Conservation (phyloP, 2,113 vertebrate species). For the Arenaria interpres region DNA sequence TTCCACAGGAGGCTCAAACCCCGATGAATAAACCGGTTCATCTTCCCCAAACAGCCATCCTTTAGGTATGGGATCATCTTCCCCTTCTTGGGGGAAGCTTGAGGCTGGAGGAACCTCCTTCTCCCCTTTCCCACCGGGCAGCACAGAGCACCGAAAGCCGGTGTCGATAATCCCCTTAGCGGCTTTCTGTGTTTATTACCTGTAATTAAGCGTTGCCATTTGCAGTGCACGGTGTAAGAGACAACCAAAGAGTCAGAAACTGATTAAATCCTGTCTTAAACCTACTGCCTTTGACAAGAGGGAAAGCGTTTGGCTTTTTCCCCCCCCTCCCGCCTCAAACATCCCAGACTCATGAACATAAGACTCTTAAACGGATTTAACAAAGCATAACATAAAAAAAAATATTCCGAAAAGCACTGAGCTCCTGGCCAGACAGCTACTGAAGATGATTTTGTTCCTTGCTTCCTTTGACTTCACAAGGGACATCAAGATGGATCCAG, state of each 20-base stretch:
- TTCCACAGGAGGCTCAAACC: accelerated
- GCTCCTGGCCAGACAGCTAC: not conserved
- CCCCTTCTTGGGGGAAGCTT: too few relatives aligned
- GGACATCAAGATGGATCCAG: not conserved
- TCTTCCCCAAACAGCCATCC: not conserved
- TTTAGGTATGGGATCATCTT: accelerated
- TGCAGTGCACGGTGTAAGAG: not conserved
- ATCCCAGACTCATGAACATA: not conserved
- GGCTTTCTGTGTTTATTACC: not conserved
- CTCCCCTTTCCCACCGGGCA: not conserved
- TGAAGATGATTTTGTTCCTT: not conserved
- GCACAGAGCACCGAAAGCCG: not conserved
- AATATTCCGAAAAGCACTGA: not conserved
- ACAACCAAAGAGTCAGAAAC: not conserved
- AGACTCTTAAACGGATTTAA: slow-evolving; percentile 46
- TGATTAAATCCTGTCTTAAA: slow-evolving; percentile 31
- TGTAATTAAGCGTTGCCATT: slow-evolving; percentile 21
- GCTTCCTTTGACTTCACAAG: slow-evolving; percentile 14
- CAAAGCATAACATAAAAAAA: not conserved
- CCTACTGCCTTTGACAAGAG: not conserved
- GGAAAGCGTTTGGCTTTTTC: not conserved
- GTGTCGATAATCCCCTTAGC: not conserved
- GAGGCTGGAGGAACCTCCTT: accelerated
- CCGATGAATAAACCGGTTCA: accelerated
- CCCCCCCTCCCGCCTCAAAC: not conserved